A percentile compares a stretch with the other conserved stretches of the same genome.
Conservation (phyloP, 2,797 vertebrate species). For the Basileuterus tristriatus region DNA sequence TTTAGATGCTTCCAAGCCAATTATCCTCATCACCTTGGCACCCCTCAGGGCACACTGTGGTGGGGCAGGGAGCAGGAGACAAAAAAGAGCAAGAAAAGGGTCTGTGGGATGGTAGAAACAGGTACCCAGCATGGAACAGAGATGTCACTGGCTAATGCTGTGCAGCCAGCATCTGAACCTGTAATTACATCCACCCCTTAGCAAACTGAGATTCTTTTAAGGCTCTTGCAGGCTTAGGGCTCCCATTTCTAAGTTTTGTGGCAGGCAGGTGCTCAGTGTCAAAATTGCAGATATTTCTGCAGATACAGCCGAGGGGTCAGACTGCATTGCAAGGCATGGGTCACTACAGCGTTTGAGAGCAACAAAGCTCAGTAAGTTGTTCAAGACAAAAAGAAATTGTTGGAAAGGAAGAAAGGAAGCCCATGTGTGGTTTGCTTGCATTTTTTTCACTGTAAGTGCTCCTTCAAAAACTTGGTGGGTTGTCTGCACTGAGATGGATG, state of each 20-base stretch:
- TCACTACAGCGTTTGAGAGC: background rate
- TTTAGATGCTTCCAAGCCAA: background rate
- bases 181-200: background rate
- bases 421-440: background rate
- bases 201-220: background rate
- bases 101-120: background rate
- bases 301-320: background rate
- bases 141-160: background rate
- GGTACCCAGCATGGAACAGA: background rate
- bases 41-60: rapidly evolving
- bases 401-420: background rate
- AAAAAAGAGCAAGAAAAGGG: background rate
- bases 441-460: background rate
- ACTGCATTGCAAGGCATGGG: background rate
- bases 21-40: rapidly evolving
- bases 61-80: background rate
- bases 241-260: background rate
- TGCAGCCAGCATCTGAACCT: background rate
- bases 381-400: background rate
- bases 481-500: background rate
- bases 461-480: background rate
- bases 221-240: background rate
- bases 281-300: background rate
- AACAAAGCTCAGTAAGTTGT: background rate
- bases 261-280: background rate